Percentiles rank a stretch among this genome's conserved stretches.
These are phyloP conservation scores for Dreissena rostriformis DNA, from an alignment of 1,140 invertebrate genomes.

Conservation along the genomic window DNA sequence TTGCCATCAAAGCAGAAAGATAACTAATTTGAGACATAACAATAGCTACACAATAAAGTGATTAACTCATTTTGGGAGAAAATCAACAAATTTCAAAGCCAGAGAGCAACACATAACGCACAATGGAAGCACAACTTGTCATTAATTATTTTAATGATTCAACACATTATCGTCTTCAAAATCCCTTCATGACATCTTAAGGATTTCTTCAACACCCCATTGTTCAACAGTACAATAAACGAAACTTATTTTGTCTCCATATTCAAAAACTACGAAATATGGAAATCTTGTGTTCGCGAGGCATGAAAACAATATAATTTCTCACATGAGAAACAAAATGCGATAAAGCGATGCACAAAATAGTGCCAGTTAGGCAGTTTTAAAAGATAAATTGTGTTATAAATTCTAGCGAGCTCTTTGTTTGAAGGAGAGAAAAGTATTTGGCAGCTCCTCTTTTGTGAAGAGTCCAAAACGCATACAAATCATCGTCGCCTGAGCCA, in stretches of 20 bases:
- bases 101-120: too few species aligned
- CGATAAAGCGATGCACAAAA: too few species aligned
- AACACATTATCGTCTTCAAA: neutral
- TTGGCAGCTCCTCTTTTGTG: constrained; percentile 13
- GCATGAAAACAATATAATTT: neutral
- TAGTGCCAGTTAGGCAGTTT: too few species aligned
- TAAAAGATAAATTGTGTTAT: too few species aligned
- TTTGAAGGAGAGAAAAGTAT: neutral
- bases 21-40: too few species aligned
- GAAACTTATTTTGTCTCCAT: neutral
- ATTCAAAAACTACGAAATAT: neutral
- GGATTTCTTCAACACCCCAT: neutral
- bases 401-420: too few species aligned
- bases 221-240: neutral
- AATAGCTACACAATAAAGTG: too few species aligned
- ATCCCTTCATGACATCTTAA: neutral
- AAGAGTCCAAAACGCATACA: neutral
- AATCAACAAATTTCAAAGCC: too few species aligned
- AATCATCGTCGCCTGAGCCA: neutral
- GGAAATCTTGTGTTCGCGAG: neutral
- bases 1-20: too few species aligned
- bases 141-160: constrained; percentile 6
- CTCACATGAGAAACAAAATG: too few species aligned
- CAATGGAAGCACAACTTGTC: neutral
- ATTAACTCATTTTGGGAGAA: too few species aligned